phyloP scores from a whole-genome alignment of 2,113 vertebrate genomes.

The Nesogale talazaci region DNA sequence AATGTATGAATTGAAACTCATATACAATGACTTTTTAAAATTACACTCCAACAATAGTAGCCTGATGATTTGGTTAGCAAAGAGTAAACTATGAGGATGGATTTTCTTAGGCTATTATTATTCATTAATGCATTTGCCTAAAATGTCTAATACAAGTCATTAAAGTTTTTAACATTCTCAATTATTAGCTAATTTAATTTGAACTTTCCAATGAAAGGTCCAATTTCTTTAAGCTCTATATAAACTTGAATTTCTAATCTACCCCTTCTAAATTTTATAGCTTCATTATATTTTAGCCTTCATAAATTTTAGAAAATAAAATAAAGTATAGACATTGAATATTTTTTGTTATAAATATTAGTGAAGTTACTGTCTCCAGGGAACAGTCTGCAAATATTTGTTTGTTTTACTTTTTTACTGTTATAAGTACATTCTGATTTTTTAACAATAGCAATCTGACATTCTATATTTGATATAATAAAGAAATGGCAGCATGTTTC shows the following conservation, averaged over 20 bases:
- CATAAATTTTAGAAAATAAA: not conserved
- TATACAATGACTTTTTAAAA: too few species aligned
- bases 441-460: not conserved
- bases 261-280: not conserved
- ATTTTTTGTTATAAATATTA: not conserved
- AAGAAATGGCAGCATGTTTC: constrained; percentile 1
- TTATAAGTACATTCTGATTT: not conserved
- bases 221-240: not conserved
- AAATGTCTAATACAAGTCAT: not conserved
- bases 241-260: not conserved
- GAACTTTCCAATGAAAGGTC: not conserved
- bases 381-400: not conserved
- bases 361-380: not conserved
- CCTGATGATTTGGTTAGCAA: not conserved
- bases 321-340: not conserved
- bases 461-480: not conserved
- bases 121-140: not conserved
- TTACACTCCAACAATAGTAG: not conserved
- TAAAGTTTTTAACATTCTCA: not conserved
- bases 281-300: not conserved
- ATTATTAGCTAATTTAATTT: not conserved
- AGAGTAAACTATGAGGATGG: not conserved
- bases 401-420: not conserved
- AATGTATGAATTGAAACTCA: too few species aligned
- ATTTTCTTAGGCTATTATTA: not conserved